phyloP scores from a whole-genome alignment of 2,797 vertebrate genomes.

The Pteropus rufus region DNA sequence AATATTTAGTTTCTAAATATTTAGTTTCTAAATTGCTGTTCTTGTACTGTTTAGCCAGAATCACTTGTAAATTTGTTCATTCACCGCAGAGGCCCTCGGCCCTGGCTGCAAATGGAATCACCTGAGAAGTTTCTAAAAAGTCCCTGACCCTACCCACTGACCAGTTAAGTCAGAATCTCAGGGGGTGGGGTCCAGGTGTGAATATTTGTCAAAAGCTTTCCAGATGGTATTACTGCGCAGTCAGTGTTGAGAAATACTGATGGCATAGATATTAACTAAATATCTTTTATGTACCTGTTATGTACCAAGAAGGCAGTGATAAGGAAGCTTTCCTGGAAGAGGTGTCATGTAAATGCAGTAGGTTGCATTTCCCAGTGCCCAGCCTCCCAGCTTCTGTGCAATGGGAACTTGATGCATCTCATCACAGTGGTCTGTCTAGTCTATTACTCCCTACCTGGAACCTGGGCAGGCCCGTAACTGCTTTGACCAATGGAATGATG shows the following conservation, averaged over 20 bases:
- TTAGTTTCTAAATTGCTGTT: neutral
- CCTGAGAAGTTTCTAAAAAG: neutral
- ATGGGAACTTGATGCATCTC: too few species aligned
- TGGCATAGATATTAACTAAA: neutral
- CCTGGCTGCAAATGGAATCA: neutral
- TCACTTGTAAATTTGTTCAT: neutral
- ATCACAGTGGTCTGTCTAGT: too few species aligned
- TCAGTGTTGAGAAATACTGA: neutral
- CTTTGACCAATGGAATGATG: neutral
- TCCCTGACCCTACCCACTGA: accelerated
- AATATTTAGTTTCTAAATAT: slow-evolving; percentile 33
- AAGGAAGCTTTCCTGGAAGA: neutral
- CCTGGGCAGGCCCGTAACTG: neutral
- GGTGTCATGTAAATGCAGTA: neutral
- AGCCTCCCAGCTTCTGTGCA: neutral
- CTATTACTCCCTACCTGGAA: neutral
- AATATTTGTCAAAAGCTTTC: neutral
- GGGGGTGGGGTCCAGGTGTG: neutral
- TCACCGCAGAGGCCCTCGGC: neutral
- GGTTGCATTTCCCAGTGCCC: neutral
- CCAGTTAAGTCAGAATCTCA: neutral
- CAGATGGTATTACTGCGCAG: neutral
- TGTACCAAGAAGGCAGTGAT: neutral
- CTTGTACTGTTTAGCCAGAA: neutral
- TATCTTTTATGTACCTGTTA: neutral